phyloP scores from a whole-genome alignment of 53 echinoderm and acorn worm species.

The Mesocentrotus franciscanus region DNA sequence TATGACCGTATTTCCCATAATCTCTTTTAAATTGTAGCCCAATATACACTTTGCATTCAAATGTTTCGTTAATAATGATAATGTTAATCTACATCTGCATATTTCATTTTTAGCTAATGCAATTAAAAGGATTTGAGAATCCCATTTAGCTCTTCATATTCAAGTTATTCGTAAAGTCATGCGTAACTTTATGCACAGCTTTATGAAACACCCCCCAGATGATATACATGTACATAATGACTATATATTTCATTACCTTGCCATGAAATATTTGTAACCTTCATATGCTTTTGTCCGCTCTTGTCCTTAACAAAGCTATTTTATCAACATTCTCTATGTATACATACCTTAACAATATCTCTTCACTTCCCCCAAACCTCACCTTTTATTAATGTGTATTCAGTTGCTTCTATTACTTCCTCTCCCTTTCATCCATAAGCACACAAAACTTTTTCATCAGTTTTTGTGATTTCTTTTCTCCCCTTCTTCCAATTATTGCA shows the following conservation, averaged over 20 bases:
- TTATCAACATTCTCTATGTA: slow-evolving; percentile 8
- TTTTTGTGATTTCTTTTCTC: not conserved
- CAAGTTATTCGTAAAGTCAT: too few species aligned
- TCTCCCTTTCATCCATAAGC: not conserved
- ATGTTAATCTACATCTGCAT: too few species aligned
- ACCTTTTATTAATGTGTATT: not conserved
- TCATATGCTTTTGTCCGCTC: not conserved
- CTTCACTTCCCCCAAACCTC: not conserved
- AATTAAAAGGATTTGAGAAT: too few species aligned
- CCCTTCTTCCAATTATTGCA: not conserved
- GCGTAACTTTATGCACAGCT: too few species aligned
- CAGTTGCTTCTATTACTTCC: slow-evolving; percentile 1
- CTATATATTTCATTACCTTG: not conserved
- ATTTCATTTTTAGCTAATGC: too few species aligned
- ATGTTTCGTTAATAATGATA: too few species aligned
- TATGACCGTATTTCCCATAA: too few species aligned
- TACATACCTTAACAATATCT: slow-evolving; percentile 1
- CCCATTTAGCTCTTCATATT: too few species aligned
- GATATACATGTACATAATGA: too few species aligned
- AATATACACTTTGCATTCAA: too few species aligned
- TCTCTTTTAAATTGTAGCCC: too few species aligned
- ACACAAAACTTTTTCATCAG: not conserved
- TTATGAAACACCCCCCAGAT: too few species aligned
- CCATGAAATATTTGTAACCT: not conserved
- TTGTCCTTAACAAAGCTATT: not conserved